Base-by-base conservation (phyloP, 1,140 invertebrate species). In the Vanessa tameamea region DNA sequence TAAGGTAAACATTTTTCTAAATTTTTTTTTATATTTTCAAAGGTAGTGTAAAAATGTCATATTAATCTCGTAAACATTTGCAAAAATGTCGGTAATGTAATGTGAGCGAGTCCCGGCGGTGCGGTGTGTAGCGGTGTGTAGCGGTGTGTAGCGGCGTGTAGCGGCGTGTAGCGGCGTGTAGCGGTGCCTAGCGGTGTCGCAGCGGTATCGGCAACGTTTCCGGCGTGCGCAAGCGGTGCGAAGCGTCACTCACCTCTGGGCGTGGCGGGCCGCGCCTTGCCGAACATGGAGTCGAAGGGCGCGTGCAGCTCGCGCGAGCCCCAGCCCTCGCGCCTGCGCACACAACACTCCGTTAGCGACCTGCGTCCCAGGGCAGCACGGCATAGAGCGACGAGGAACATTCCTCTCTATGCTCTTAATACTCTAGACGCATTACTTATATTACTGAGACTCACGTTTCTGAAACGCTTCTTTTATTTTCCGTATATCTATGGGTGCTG, bases 221-320 rank as follows among this genome's bases (percentile, higher is more conserved):
- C 84, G 71, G 71, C 77, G 81, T n/a, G 64, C 67, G 77, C 73
- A 82, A 84, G 83, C 82, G 79, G 64, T 66, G 80, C 82, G 76
- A 53, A 61, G 37, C 37, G 37, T 43, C 64, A 87, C 90, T 91
- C 82, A 92, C 90, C 90, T 88, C 90, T 80, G 26, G 90, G 89
- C 83, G 80, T 79, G 80, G 66, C 89, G 87, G 15, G 84, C 26
- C 53, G 70, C 82, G 37, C 37, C 37, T 89, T 91, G 85, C 73
- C 82, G 90, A 92, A 92, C 90, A 92, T 87, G 13, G 90, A 89
- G 79, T 92, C 90, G 84, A 91, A 89, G 50, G 89, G 87, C 51
- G 88, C 83, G 82, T 87, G 87, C 81, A 92, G 78, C 71, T 92
- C 90, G 79, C 90, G 90, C 53, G 85, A 78, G 72, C 89, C 87